phyloP scores from a whole-genome alignment of 2,888 invertebrate genomes.

The Lochmaea crataegi region DNA sequence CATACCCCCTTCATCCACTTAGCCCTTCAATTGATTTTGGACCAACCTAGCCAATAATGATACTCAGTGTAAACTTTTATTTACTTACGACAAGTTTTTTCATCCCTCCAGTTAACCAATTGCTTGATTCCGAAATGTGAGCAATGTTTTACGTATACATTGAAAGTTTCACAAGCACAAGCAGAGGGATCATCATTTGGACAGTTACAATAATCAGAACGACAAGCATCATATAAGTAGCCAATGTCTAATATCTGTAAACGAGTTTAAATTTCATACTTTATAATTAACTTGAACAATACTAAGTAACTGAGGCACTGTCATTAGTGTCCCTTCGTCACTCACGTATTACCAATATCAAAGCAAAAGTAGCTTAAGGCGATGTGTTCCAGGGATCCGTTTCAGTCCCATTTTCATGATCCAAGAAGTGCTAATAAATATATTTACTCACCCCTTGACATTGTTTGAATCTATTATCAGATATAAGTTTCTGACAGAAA shows the following conservation, averaged over 20 bases:
- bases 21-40: too few species aligned
- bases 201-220: constrained; percentile 82
- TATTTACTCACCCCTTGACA: constrained; percentile 64
- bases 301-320: too few species aligned
- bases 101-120: constrained; percentile 80
- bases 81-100: constrained; percentile 85
- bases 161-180: constrained; percentile 82
- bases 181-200: constrained; percentile 68
- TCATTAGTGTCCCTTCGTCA: too few species aligned
- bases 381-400: too few species aligned
- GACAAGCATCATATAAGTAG: constrained; percentile 77
- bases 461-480: constrained; percentile 73
- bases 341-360: too few species aligned
- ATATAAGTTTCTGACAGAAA: constrained; percentile 74
- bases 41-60: too few species aligned
- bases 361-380: too few species aligned
- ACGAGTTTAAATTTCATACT: too few species aligned
- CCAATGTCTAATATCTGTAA: constrained; percentile 70
- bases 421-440: too few species aligned
- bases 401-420: too few species aligned
- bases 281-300: too few species aligned
- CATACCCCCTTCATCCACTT: too few species aligned
- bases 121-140: constrained; percentile 73
- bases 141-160: constrained; percentile 84
- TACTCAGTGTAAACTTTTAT: background rate